phyloP scores from a whole-genome alignment of 2,113 vertebrate genomes.

The Scatophagus argus region DNA sequence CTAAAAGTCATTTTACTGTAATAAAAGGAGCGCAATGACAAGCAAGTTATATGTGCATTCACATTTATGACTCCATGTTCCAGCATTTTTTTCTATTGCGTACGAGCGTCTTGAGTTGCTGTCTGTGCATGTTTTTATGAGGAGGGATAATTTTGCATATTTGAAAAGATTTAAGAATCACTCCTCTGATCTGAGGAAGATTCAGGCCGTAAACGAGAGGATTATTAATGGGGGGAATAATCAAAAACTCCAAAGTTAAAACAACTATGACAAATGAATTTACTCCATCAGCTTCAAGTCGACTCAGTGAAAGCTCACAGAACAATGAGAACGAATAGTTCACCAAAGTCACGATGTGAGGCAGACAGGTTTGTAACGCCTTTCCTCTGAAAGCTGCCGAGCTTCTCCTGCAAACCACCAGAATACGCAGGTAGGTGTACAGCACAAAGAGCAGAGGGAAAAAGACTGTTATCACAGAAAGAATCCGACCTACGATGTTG shows the following conservation, averaged over 20 bases:
- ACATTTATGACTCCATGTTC: no score
- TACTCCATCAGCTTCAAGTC: background rate
- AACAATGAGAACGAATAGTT: background rate
- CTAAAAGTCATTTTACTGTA: conserved; percentile 13
- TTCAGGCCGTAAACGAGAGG: conserved; percentile 48
- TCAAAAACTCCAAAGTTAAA: conserved; percentile 34
- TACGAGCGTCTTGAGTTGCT: no score
- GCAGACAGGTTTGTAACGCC: conserved; percentile 45
- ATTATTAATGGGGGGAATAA: conserved; percentile 43
- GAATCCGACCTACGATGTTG: background rate
- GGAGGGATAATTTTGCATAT: fast-evolving
- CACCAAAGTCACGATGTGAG: conserved; percentile 40
- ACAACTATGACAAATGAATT: background rate
- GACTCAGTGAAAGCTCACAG: conserved; percentile 22
- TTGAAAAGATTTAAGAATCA: background rate
- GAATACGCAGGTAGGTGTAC: conserved; percentile 29
- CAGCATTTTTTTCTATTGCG: no score
- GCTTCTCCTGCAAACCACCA: conserved; percentile 11
- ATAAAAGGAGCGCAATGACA: no score
- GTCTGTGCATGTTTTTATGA: background rate
- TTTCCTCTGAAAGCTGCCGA: conserved; percentile 31
- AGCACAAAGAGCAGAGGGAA: conserved; percentile 20
- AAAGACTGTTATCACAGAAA: fast-evolving
- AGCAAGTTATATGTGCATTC: no score
- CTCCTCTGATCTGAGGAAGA: conserved; percentile 37